Percentiles rank a stretch among this genome's conserved stretches.
phyloP scores from a whole-genome alignment of 1,140 invertebrate genomes.

The Odontomachus brunneus region DNA sequence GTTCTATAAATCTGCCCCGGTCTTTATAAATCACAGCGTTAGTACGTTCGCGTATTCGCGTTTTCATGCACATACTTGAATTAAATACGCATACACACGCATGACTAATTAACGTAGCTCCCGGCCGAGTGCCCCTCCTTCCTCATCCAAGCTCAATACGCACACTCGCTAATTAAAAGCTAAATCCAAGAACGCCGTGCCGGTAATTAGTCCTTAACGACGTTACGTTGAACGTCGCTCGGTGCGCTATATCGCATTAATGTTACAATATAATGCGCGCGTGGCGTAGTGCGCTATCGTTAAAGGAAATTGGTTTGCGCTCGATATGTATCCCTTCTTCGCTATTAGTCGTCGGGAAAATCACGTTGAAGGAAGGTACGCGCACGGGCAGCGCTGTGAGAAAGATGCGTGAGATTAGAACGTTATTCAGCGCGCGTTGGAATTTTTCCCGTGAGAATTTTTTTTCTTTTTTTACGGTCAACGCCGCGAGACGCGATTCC shows the following conservation, averaged over 20 bases:
- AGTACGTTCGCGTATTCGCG: not conserved
- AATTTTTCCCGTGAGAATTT: not conserved
- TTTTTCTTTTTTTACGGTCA: not conserved
- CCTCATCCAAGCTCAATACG: not conserved
- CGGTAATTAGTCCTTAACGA: slow-evolving; percentile 21
- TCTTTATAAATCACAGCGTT: not conserved
- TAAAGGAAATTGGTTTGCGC: slow-evolving; percentile 26
- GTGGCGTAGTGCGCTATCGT: not conserved
- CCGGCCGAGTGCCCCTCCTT: not conserved
- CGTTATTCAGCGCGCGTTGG: not conserved
- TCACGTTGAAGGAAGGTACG: slow-evolving; percentile 25
- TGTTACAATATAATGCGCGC: slow-evolving; percentile 19
- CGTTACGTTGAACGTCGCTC: not conserved
- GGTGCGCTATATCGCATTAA: slow-evolving; percentile 6
- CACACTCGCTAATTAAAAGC: slow-evolving; percentile 21
- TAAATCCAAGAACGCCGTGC: slow-evolving; percentile 5
- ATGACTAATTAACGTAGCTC: slow-evolving; percentile 13
- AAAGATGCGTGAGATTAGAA: slow-evolving; percentile 16
- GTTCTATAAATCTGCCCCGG: not conserved
- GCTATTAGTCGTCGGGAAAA: slow-evolving; percentile 5
- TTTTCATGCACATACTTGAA: not conserved
- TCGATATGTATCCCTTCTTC: not conserved
- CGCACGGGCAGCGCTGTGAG: not conserved
- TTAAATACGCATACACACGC: not conserved
- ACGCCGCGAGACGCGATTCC: not conserved